Conservation (phyloP, 1,140 invertebrate species). For the Trigoniulus corallinus region DNA sequence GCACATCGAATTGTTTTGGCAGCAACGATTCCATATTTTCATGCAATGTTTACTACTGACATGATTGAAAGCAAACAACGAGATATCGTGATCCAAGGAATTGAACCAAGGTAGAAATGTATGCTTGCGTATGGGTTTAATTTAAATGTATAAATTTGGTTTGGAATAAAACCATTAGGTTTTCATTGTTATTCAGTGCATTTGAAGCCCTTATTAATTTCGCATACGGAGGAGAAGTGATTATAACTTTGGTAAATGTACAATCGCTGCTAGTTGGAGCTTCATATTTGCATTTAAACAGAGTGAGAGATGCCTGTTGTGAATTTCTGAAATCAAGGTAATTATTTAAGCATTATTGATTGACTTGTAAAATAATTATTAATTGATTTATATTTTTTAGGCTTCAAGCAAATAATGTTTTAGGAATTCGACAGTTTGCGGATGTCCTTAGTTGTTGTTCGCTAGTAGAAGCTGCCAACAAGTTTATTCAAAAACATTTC, state of each 20-base stretch:
- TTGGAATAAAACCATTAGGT: constrained; percentile 6
- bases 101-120: constrained; percentile 49
- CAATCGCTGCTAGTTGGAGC: constrained; percentile 74
- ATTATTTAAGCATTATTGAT: no score
- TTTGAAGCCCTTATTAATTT: constrained; percentile 71
- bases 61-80: constrained; percentile 70
- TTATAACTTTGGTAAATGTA: constrained; percentile 61
- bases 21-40: constrained; percentile 76
- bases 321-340: constrained; percentile 55
- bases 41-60: constrained; percentile 80
- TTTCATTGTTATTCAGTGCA: constrained; percentile 34
- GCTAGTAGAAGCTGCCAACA: constrained; percentile 55
- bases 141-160: constrained; percentile 8
- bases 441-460: constrained; percentile 56
- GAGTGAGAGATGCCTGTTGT: constrained; percentile 69
- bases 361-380: neutral
- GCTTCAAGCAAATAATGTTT: constrained; percentile 65
- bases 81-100: constrained; percentile 64
- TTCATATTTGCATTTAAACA: constrained; percentile 62
- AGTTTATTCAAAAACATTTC: constrained; percentile 71
- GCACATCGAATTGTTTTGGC: constrained; percentile 73
- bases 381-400: constrained; percentile 26
- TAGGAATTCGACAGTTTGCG: constrained; percentile 65
- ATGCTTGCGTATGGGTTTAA: neutral
- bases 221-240: constrained; percentile 65